Evolutionary conservation across 2,113 vertebrate species (phyloP), one percentile per base, ranked within the genome.

Genomic region (Ceuthmochares aereus): DNA sequence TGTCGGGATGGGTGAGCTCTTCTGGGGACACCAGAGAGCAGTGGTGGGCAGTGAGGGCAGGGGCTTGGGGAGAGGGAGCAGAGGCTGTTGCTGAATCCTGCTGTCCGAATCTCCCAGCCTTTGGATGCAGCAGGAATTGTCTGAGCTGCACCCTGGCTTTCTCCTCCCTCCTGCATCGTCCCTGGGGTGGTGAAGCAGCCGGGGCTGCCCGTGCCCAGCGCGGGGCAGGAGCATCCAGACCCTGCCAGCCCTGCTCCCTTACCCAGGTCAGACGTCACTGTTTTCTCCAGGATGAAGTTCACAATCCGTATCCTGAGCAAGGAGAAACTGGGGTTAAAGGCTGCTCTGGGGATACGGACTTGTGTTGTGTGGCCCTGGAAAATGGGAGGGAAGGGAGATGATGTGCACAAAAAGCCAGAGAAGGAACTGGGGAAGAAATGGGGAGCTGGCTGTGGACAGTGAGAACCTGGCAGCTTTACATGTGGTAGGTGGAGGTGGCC

Each of bases 281-380:
- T 99, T 55, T 97, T 96, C 10, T 96, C 49, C 70, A 99, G 96
- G 84, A 99, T 97, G 66, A 98, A 99, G 94, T 98, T 26, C 64
- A 99, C 98, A 0, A 99, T 97, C 80, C 98, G 97, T 92, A 99
- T 99, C 95, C 99, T 99, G 95, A 94, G 19, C 11, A 14, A 58
- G 15, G 36, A 87, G 88, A 80, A 86, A 54, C 15, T 2, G 5
- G 5, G 34, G n/a, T 79, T 78, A 87, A 32, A 59, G 40, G 20
- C 68, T 75, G 68, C 55, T 36, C 21, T 21, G 51, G 55, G 56
- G 40, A 6, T 4, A 27, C 25, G 16, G 55, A 2, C 5, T 29
- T 9, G 67, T 32, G 52, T 9, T 21, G 43, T n/a, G 54, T 13
- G 60, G 68, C 25, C 37, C 36, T 58, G 73, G 29, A 27, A 32